Evolutionary conservation across 2,797 vertebrate genomes (phyloP).

Genomic region (Pipistrellus pipistrellus): DNA sequence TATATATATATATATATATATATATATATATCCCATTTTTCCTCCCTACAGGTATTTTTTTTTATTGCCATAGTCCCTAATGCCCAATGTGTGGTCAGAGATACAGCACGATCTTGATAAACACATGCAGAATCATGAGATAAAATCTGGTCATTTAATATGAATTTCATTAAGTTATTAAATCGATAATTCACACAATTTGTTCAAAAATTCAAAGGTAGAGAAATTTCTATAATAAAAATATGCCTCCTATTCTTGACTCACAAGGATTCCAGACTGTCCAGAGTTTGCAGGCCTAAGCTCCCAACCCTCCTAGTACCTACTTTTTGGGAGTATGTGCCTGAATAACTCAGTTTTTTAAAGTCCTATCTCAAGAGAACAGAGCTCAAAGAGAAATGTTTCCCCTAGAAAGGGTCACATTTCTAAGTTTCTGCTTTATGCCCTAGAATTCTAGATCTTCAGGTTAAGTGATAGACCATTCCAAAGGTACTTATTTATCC

Average conservation of each 20-base stretch:
- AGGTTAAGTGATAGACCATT: not conserved
- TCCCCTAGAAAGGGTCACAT: not conserved
- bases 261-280: not conserved
- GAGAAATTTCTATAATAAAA: not conserved
- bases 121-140: not conserved
- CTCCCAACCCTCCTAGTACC: not conserved
- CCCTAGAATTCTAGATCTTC: not conserved
- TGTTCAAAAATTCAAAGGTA: constrained; percentile 52
- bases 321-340: not conserved
- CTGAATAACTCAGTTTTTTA: not conserved
- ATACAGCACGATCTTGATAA: not conserved
- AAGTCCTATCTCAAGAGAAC: not conserved
- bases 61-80: not conserved
- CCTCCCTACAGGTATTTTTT: not conserved
- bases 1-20: not conserved
- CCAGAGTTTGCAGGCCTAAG: not conserved
- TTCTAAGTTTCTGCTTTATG: not conserved
- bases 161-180: constrained; percentile 17
- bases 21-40: not conserved
- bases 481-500: not conserved
- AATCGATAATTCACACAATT: not conserved
- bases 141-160: not conserved
- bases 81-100: not conserved
- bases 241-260: not conserved
- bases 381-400: not conserved